A percentile compares a stretch with the other conserved stretches of the same genome.
These are phyloP conservation scores for Ephydatia muelleri DNA, from an alignment of 37 sponge, comb jelly and placozoan species.

Conservation along the genomic window DNA sequence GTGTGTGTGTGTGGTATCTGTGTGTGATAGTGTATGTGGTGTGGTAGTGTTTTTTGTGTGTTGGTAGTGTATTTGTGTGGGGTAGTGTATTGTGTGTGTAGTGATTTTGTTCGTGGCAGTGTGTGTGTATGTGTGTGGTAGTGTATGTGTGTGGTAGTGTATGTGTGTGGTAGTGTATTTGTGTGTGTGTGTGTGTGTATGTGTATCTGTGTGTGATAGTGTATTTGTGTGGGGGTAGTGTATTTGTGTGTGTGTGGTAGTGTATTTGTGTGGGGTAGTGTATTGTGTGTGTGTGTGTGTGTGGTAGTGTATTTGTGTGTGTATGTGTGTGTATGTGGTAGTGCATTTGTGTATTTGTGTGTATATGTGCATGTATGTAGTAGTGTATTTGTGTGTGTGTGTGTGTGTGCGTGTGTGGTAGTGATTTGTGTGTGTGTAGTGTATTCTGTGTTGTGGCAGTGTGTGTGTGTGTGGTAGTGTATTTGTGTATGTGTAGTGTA, in stretches of 20 bases:
- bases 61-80: neutral
- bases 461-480: neutral
- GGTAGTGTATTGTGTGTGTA: neutral
- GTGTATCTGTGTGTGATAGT: neutral
- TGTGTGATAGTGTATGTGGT: too few relatives aligned
- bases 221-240: neutral
- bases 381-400: neutral
- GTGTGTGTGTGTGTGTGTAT: neutral
- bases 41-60: too few relatives aligned
- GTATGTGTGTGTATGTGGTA: neutral
- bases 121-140: neutral
- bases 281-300: neutral
- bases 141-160: too few relatives aligned
- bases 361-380: too few relatives aligned
- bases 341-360: too few relatives aligned
- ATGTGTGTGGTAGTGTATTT: neutral
- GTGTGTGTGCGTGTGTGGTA: neutral
- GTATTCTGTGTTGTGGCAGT: too few relatives aligned
- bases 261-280: too few relatives aligned
- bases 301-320: too few relatives aligned
- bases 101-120: neutral
- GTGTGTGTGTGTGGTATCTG: neutral
- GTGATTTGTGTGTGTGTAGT: too few relatives aligned
- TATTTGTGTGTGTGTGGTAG: neutral
- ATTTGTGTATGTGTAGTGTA: neutral